Conservation (phyloP, 2,888 invertebrate species). For the Galerucella nymphaeae region DNA sequence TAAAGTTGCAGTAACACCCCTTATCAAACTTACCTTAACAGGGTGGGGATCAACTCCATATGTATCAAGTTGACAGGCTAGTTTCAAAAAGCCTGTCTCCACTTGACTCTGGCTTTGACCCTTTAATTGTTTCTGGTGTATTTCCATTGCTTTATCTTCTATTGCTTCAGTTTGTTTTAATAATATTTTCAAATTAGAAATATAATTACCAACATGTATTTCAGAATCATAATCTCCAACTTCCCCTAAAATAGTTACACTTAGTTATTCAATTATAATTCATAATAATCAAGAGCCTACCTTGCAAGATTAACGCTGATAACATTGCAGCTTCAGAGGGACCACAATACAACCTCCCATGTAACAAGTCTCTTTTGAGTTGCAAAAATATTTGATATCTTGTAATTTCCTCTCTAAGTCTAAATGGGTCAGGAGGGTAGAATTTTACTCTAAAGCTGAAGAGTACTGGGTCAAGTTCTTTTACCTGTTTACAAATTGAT, state of each 20-base stretch:
- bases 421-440: conserved; percentile 94
- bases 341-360: conserved; percentile 93
- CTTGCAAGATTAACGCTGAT: conserved; percentile 93
- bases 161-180: conserved; percentile 92
- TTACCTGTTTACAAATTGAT: conserved; percentile 90
- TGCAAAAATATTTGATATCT: conserved; percentile 95
- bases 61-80: conserved; percentile 92
- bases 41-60: conserved; percentile 98
- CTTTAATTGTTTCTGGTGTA: conserved; percentile 88
- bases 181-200: conserved; percentile 89
- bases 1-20: conserved; percentile 19
- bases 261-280: not conserved
- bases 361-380: conserved; percentile 91
- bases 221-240: conserved; percentile 93
- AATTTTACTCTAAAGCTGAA: conserved; percentile 98
- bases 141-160: conserved; percentile 92
- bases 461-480: conserved; percentile 91
- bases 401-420: conserved; percentile 93
- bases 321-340: conserved; percentile 89
- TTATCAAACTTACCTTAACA: conserved; percentile 78
- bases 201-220: conserved; percentile 89
- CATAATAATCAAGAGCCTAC: conserved; percentile 67
- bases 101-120: conserved; percentile 89
- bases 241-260: conserved; percentile 75
- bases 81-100: conserved; percentile 90